These are phyloP conservation scores for Thysanoteuthis rhombus DNA, from an alignment of 2,888 invertebrate genomes.

Conservation along the genomic window DNA sequence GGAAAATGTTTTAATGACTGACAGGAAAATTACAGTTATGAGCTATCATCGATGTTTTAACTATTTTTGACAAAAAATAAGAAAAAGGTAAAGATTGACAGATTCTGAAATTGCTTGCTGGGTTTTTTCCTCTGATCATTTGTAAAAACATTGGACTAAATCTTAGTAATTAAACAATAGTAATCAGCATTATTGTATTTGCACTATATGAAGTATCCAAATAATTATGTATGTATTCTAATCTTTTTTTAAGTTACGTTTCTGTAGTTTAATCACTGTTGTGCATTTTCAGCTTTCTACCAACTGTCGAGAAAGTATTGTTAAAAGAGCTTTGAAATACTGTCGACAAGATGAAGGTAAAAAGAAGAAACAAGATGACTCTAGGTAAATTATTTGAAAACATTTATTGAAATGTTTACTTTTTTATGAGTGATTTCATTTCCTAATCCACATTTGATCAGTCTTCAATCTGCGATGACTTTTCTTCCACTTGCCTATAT, in stretches of 20 bases:
- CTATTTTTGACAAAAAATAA: not conserved
- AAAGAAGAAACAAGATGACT: constrained; percentile 53
- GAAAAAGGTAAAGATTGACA: no score
- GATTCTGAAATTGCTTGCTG: not conserved
- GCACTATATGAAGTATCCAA: not conserved
- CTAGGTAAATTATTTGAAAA: constrained; percentile 39
- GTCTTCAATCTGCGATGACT: no score
- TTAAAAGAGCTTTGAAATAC: constrained; percentile 60
- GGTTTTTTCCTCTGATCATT: not conserved
- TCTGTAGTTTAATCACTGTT: not conserved
- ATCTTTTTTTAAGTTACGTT: not conserved
- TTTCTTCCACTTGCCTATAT: no score
- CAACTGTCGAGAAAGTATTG: constrained; percentile 62
- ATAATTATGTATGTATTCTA: not conserved
- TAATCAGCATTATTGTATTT: not conserved
- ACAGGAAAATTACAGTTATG: not conserved
- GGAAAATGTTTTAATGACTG: not conserved
- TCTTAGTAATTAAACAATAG: not conserved
- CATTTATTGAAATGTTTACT: not conserved
- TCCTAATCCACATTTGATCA: not conserved
- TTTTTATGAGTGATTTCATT: not conserved
- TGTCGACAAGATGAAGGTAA: constrained; percentile 52
- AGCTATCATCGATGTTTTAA: not conserved
- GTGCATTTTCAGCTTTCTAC: constrained; percentile 50
- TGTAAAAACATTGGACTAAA: not conserved